Conservation (phyloP, 2,113 vertebrate species). For the Martes martes region DNA sequence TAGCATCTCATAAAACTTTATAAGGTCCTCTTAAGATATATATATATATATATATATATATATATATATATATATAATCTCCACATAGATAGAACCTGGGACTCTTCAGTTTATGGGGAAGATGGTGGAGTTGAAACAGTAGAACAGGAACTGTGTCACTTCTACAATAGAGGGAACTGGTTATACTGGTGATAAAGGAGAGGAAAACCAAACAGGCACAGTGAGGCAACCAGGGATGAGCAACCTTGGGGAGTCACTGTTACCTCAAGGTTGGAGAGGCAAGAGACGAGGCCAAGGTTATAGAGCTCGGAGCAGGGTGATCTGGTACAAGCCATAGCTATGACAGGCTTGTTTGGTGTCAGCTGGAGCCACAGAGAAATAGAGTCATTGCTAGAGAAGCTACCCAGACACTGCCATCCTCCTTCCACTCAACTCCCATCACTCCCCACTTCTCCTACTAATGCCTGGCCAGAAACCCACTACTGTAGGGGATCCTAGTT, state of each 20-base stretch:
- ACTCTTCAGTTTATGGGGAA: neutral
- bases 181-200: neutral
- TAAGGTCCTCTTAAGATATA: neutral
- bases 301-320: neutral
- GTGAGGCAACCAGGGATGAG: neutral
- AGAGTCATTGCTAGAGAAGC: neutral
- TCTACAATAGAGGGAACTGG: neutral
- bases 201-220: neutral
- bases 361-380: neutral
- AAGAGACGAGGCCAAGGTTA: neutral
- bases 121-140: neutral
- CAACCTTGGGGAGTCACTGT: neutral
- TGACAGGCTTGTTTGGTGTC: neutral
- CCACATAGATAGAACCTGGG: neutral
- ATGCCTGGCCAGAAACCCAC: neutral
- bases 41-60: too few relatives aligned
- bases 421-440: neutral
- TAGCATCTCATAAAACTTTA: conserved; percentile 26
- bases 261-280: neutral
- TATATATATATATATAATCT: neutral
- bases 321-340: neutral
- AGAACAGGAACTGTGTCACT: neutral
- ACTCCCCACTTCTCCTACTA: neutral
- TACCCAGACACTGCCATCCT: neutral
- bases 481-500: neutral